These are phyloP conservation scores for Progne subis DNA, from an alignment of 2,113 vertebrate genomes.

Conservation along the genomic window DNA sequence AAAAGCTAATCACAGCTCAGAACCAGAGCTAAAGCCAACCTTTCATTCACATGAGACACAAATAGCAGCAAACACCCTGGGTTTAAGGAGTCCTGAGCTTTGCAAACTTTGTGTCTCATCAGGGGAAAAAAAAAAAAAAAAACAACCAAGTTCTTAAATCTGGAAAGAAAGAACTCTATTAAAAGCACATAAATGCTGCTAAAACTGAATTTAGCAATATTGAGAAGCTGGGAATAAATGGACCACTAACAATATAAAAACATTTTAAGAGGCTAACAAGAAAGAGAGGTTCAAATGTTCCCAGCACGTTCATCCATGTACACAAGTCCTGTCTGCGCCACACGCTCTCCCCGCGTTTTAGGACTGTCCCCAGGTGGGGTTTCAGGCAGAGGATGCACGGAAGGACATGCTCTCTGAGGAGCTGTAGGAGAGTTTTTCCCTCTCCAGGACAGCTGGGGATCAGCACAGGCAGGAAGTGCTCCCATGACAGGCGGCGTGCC, in stretches of 20 bases:
- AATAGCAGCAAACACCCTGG: constrained; percentile 17
- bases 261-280: neutral
- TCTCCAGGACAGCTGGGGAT: neutral
- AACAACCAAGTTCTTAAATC: neutral
- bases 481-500: neutral
- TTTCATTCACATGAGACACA: neutral
- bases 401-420: neutral
- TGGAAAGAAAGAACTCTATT: neutral
- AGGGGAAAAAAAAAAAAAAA: neutral
- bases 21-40: neutral
- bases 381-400: rapidly evolving
- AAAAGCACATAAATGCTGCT: neutral
- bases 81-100: constrained; percentile 16
- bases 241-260: neutral
- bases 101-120: constrained; percentile 20
- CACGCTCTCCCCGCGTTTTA: rapidly evolving
- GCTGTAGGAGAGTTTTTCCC: neutral
- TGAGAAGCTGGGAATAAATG: neutral
- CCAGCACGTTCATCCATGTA: rapidly evolving
- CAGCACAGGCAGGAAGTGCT: neutral
- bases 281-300: neutral
- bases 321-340: rapidly evolving
- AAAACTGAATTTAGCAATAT: neutral
- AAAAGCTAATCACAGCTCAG: neutral
- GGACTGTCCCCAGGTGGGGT: neutral